phyloP scores from a whole-genome alignment of 2,113 vertebrate genomes.

The Caracal caracal region DNA sequence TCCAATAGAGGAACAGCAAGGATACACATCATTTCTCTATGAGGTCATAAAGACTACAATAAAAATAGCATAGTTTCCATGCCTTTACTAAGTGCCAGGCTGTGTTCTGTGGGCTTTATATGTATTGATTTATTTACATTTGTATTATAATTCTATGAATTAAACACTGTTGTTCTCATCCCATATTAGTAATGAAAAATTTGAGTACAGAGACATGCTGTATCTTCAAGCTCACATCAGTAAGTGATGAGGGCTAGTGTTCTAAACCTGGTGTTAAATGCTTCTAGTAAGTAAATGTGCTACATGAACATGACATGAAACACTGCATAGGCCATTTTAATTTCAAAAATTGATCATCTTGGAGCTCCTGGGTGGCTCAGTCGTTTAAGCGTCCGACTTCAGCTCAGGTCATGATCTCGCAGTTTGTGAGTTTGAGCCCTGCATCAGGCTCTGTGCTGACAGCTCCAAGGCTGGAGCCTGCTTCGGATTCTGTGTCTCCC shows the following conservation, averaged over 20 bases:
- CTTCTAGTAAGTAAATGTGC: not conserved
- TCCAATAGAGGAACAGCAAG: not conserved
- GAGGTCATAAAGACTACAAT: not conserved
- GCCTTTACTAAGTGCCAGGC: not conserved
- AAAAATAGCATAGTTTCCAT: not conserved
- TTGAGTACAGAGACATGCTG: not conserved
- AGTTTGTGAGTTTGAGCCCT: not conserved
- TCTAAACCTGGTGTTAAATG: not conserved
- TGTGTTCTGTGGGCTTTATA: not conserved
- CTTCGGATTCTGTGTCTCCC: not conserved
- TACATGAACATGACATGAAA: not conserved
- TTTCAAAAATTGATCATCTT: not conserved
- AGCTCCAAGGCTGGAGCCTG: not conserved
- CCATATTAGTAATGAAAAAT: not conserved
- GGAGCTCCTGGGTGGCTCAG: not conserved
- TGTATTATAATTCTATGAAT: not conserved
- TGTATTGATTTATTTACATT: not conserved
- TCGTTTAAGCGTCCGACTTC: not conserved
- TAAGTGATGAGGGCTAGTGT: not conserved
- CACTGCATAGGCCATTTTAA: not conserved
- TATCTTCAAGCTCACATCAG: not conserved
- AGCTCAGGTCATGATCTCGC: not conserved
- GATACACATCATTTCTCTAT: not conserved
- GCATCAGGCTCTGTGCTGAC: not conserved
- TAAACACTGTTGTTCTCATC: not conserved